Conservation (phyloP, 2,888 invertebrate genomes). For the Agonopterix arenella region DNA sequence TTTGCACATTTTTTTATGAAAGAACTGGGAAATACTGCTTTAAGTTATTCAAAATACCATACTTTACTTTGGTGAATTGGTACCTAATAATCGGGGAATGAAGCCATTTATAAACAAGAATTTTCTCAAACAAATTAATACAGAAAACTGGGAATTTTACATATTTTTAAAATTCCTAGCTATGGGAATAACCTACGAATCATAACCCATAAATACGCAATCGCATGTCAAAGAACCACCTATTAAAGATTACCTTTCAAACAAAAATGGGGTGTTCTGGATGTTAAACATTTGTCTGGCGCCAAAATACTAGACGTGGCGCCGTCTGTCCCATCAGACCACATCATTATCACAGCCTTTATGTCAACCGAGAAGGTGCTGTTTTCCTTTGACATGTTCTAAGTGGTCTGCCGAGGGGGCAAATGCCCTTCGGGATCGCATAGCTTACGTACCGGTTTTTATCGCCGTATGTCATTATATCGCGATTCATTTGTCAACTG, state of each 20-base stretch:
- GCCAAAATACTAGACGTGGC: slow-evolving; percentile 49
- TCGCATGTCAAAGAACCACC: slow-evolving; percentile 29
- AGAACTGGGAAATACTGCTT: no score
- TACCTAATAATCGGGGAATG: no score
- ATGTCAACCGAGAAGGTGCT: slow-evolving; percentile 2
- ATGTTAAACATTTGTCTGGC: slow-evolving; percentile 55
- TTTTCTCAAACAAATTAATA: no score
- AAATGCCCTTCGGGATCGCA: not conserved
- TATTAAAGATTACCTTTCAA: slow-evolving; percentile 17
- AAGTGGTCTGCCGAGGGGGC: not conserved
- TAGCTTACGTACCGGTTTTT: not conserved
- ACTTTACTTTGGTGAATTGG: no score
- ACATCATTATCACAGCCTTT: not conserved
- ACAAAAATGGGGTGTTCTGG: slow-evolving; percentile 31
- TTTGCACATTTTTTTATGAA: no score
- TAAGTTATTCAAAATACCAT: no score
- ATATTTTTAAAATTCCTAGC: no score
- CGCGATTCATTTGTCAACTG: not conserved
- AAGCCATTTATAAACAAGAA: no score
- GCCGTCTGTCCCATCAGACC: slow-evolving; percentile 22
- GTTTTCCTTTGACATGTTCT: not conserved
- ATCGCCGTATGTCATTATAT: not conserved
- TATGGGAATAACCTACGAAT: not conserved
- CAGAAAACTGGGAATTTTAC: no score
- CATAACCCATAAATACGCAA: not conserved